phyloP scores from a whole-genome alignment of 2,888 invertebrate species.

The Brenthis ino region DNA sequence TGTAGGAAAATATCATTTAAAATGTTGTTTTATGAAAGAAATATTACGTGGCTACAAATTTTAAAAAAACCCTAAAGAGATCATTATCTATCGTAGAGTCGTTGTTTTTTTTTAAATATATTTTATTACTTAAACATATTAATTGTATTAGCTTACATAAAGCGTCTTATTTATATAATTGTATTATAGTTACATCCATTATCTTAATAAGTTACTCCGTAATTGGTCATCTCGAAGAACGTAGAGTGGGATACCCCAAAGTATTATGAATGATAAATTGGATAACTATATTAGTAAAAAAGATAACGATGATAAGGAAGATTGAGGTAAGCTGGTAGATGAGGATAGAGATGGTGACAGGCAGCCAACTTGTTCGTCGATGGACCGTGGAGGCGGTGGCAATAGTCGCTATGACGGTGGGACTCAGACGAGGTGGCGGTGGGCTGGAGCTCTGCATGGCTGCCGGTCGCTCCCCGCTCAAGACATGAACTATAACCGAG shows the following conservation, averaged over 20 bases:
- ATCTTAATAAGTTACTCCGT: constrained; percentile 39
- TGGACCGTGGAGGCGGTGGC: constrained; percentile 57
- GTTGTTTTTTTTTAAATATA: constrained; percentile 60
- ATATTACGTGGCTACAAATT: not conserved
- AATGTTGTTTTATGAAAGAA: constrained; percentile 12
- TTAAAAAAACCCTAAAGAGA: constrained; percentile 23
- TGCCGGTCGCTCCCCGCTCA: constrained; percentile 88
- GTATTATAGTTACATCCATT: constrained; percentile 31
- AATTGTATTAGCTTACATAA: constrained; percentile 41
- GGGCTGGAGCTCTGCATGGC: constrained; percentile 84
- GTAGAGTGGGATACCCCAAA: constrained; percentile 32
- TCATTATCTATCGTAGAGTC: constrained; percentile 39
- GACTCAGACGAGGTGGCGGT: constrained; percentile 60
- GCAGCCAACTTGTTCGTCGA: constrained; percentile 42
- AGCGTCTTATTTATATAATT: constrained; percentile 33
- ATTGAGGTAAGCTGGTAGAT: constrained; percentile 49
- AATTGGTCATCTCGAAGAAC: constrained; percentile 64
- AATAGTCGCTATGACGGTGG: constrained; percentile 59
- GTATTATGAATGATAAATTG: constrained; percentile 42
- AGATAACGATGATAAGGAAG: constrained; percentile 46
- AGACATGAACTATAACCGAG: constrained; percentile 91
- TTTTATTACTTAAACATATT: constrained; percentile 39
- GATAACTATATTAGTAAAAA: constrained; percentile 37
- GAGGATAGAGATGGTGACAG: constrained; percentile 49
- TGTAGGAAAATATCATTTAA: constrained; percentile 9